Evolutionary conservation across 1,140 invertebrate genomes (phyloP), one percentile per base, ranked within the genome.

Genomic region (Chlorops oryzae): DNA sequence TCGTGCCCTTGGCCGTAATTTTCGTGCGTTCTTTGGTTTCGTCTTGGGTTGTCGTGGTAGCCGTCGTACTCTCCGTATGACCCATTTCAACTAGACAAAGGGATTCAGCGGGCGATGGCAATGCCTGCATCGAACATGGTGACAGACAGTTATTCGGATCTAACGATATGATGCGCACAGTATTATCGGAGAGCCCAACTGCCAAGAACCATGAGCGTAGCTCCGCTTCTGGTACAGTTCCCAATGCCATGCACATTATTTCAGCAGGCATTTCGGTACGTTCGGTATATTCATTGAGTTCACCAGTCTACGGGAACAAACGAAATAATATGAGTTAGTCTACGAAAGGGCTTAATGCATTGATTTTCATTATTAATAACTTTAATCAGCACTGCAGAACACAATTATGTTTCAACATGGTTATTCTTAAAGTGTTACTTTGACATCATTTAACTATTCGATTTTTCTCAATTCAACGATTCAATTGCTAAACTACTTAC

Each of bases 221-320:
- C 73, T 99, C 96, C 20, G 96, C 96, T 13, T 85, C 78, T 0
- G 96, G 92, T 1, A 99, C 94, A 46, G 90, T 90, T 2, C 91
- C 96, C 24, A 99, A 67, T 1, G 93, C 95, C 96, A 99, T 99
- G 60, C 96, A 99, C 55, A 98, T 88, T 2, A 99, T 94, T 71
- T 99, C 95, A 2, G 90, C 86, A 5, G 90, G 88, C 85, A 99
- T 90, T 65, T 97, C 93, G 60, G 96, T 95, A 12, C 92, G 80
- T 66, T 99, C 94, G 5, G 92, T 96, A 62, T 97, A 98, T 70
- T 99, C 97, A 73, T 99, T 98, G 23, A 99, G 75, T 74, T 98
- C 93, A 1, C 96, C 96, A 58, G 90, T 92, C 91, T 96, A 63
- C 15, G 78, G 76, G 64, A 47, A 39, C n/a, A n/a, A n/a, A n/a